Percentiles rank a stretch among this genome's conserved stretches.
Evolutionary conservation across 2,888 invertebrate genomes (phyloP).

Genomic region (Synanthedon formicaeformis): DNA sequence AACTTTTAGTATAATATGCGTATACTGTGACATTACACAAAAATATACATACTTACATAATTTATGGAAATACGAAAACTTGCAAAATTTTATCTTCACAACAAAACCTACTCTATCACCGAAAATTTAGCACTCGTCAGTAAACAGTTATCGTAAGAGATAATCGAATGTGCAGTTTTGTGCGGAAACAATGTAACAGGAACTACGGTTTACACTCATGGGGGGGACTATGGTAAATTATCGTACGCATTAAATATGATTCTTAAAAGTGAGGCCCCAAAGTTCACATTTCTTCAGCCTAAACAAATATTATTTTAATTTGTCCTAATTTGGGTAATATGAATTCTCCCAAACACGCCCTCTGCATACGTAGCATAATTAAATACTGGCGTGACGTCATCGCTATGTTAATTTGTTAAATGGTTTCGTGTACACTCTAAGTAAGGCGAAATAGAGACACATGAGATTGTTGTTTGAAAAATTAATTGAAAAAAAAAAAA

Average conservation of each 20-base stretch:
- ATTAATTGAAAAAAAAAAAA: not conserved
- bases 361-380: slow-evolving; percentile 1
- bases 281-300: not conserved
- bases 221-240: slow-evolving; percentile 11
- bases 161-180: slow-evolving; percentile 36
- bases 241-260: not conserved
- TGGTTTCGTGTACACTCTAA: slow-evolving; percentile 1
- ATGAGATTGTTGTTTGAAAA: not conserved
- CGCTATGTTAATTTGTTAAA: slow-evolving; percentile 4
- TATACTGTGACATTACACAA: too few relatives aligned
- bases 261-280: not conserved
- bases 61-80: slow-evolving; percentile 1
- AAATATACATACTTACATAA: too few relatives aligned
- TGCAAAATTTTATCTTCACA: slow-evolving; percentile 6
- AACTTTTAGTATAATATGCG: not conserved
- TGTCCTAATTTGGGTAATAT: not conserved
- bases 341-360: not conserved
- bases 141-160: slow-evolving; percentile 30
- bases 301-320: not conserved
- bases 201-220: slow-evolving; percentile 38
- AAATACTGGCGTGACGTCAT: slow-evolving; percentile 7
- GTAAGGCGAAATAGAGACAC: not conserved
- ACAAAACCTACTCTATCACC: slow-evolving; percentile 7
- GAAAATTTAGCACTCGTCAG: slow-evolving; percentile 17
- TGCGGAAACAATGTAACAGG: slow-evolving; percentile 57